Evolutionary conservation across 2,888 invertebrate genomes (phyloP).

Genomic region (Steinernema hermaphroditum): DNA sequence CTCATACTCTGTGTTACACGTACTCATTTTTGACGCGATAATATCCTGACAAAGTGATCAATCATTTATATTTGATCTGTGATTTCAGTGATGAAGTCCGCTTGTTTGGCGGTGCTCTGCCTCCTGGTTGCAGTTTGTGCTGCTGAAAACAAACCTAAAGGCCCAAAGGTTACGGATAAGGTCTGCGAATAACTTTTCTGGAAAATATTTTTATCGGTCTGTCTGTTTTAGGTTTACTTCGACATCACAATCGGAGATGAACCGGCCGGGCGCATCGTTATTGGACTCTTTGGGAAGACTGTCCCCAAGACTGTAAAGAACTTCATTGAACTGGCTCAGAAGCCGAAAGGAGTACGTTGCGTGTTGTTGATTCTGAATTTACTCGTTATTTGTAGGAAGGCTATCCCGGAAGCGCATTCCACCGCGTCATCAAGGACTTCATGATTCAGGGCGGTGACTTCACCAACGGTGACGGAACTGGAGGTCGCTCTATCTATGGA

Average conservation of each 20-base stretch:
- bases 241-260: constrained; percentile 79
- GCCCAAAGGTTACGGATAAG: constrained; percentile 66
- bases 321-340: constrained; percentile 79
- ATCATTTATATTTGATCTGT: too few species aligned
- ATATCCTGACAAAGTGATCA: too few species aligned
- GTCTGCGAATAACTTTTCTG: constrained; percentile 35
- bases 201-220: constrained; percentile 24
- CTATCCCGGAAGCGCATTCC: constrained; percentile 71
- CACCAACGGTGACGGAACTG: constrained; percentile 66
- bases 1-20: too few species aligned
- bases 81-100: neutral
- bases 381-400: constrained; percentile 41
- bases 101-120: neutral
- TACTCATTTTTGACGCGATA: too few species aligned
- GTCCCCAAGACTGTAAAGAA: constrained; percentile 82
- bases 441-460: constrained; percentile 78
- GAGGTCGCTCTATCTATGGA: constrained; percentile 69
- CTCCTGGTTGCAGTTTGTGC: neutral
- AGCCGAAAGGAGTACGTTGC: constrained; percentile 50
- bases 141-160: constrained; percentile 47
- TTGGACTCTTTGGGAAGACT: constrained; percentile 85
- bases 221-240: constrained; percentile 75
- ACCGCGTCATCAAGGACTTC: constrained; percentile 77
- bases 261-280: constrained; percentile 77
- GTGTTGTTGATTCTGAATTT: neutral